Percentiles rank a stretch among this genome's conserved stretches.
These are phyloP conservation scores for Crenuchus spilurus DNA, from an alignment of 2,797 vertebrate genomes.

Conservation along the genomic window DNA sequence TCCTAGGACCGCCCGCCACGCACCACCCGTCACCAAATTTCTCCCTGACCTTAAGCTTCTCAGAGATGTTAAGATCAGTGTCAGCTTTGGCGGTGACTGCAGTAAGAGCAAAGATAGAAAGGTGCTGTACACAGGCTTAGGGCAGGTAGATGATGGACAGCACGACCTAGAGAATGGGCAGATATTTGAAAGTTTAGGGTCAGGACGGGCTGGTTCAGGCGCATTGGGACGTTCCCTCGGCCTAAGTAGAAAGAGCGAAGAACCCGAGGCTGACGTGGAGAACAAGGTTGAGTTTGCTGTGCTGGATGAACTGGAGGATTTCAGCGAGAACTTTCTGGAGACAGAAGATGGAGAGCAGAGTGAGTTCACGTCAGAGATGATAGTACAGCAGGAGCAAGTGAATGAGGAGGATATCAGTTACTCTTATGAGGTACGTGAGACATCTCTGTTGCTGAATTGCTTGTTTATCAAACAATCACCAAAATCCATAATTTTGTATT, in stretches of 20 bases:
- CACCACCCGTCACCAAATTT: constrained; percentile 90
- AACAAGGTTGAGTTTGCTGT: constrained; percentile 98
- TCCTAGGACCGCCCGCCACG: constrained; percentile 95
- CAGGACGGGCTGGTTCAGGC: constrained; percentile 75
- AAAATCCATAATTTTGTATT: too few relatives aligned
- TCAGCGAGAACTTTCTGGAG: constrained; percentile 95
- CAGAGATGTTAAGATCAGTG: constrained; percentile 95
- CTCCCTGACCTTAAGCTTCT: constrained; percentile 95
- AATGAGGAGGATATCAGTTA: constrained; percentile 89
- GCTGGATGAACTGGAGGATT: constrained; percentile 97
- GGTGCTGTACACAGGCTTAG: constrained; percentile 92
- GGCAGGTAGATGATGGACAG: constrained; percentile 75
- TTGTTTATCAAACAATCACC: too few relatives aligned
- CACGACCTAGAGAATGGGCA: constrained; percentile 84
- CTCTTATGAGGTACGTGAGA: constrained; percentile 90
- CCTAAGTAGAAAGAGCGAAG: constrained; percentile 80
- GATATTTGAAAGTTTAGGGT: constrained; percentile 83
- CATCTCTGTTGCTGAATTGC: not conserved
- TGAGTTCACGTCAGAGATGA: constrained; percentile 92
- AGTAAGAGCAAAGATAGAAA: constrained; percentile 95
- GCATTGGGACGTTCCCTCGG: constrained; percentile 66
- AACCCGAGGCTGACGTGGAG: constrained; percentile 88
- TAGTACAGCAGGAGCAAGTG: constrained; percentile 90
- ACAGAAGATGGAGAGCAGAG: constrained; percentile 85
- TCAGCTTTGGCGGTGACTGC: constrained; percentile 94